Evolutionary conservation across 2,888 invertebrate species (phyloP), one percentile per base, ranked within the genome.

Genomic region (Tipula lateralis): DNA sequence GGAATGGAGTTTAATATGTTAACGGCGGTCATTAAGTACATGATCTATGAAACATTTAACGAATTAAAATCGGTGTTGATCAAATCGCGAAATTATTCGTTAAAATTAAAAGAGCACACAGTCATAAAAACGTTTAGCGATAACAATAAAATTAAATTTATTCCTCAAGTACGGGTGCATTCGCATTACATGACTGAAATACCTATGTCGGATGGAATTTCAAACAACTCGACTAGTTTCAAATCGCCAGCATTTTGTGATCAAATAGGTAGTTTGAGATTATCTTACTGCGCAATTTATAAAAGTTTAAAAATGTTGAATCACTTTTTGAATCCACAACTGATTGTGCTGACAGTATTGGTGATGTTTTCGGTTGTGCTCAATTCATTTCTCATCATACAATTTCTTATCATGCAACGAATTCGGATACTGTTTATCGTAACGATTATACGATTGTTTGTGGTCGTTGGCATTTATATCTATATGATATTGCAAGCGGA

Each of bases 401-500:
- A 82, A 9, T 30, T 82, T 82, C 6, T 82, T n/a, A 30, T 82
- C 9, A 30, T 82, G 6, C 82, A 30, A 82, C 13, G 30, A 2
- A 16, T 29, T n/a, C 82, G 82, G 29, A 32, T 82, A 2, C 16
- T 82, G 2, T 82, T 82, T 82, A 30, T 82, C 16, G 30, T 82
- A 12, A 82, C 82, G 5, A 82, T 82, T 32, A 82, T 32, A n/a
- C 29, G 82, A 30, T 82, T 82, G 9, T 29, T 82, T 82, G 82
- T 82, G n/a, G 32, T 82, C 1, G 82, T 82, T n/a, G 82, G 30
- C 30, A 30, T 32, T n/a, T 82, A 30, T 30, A 32, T 82, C 82
- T 30, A 32, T 82, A 82, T 82, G 29, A 82, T 82, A 30, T 30
- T 82, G 2, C 13, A 82, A 32, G 82, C 84, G n/a, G 84, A 84